Percentiles rank a stretch among this genome's conserved stretches.
phyloP scores from a whole-genome alignment of 2,797 vertebrate genomes.

The Gallinago nigripennis region DNA sequence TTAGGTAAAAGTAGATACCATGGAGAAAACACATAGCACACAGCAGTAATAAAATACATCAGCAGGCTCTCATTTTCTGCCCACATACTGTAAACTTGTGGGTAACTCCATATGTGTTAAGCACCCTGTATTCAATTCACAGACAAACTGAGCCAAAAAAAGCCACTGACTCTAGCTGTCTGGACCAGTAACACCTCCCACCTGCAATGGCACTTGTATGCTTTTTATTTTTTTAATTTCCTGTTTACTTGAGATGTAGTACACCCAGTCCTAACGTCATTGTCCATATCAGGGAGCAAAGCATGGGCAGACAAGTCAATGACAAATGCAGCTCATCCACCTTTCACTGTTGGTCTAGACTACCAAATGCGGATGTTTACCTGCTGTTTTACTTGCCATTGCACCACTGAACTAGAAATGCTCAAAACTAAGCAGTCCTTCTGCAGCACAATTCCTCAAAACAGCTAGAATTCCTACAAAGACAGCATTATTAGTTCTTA shows the following conservation, averaged over 20 bases:
- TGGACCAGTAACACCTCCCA: not conserved
- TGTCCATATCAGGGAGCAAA: not conserved
- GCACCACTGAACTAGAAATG: not conserved
- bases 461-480: not conserved
- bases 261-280: not conserved
- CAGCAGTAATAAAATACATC: constrained; percentile 18
- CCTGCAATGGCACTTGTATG: not conserved
- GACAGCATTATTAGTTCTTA: not conserved
- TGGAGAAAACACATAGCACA: constrained; percentile 1
- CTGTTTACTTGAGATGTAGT: not conserved
- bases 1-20: constrained; percentile 12
- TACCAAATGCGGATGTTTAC: not conserved
- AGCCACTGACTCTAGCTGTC: not conserved
- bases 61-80: constrained; percentile 15
- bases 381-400: not conserved
- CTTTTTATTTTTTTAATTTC: not conserved
- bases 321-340: not conserved
- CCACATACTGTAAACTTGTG: constrained; percentile 10
- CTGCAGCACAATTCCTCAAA: not conserved
- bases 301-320: not conserved
- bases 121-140: not conserved
- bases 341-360: not conserved
- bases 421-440: not conserved
- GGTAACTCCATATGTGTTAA: not conserved
- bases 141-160: not conserved